A percentile compares a stretch with the other conserved stretches of the same genome.
Evolutionary conservation across 2,888 invertebrate genomes (phyloP).

Genomic region (Odontothrips loti): DNA sequence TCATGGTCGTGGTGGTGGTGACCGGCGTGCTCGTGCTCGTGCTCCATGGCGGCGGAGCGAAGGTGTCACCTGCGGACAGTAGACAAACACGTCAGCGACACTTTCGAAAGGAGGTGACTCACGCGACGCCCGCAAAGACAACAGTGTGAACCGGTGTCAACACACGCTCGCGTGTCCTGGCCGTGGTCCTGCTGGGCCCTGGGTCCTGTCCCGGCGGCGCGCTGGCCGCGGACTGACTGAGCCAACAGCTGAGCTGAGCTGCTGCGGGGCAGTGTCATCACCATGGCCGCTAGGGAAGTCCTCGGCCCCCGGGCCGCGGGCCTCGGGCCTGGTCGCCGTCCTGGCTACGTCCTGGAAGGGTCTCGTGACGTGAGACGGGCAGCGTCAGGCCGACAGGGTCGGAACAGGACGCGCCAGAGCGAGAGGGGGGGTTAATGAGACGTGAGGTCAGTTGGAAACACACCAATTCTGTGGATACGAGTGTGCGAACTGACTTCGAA

Average conservation of each 20-base stretch:
- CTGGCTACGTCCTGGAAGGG: neutral
- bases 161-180: too few relatives aligned
- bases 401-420: neutral
- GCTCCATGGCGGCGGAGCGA: slow-evolving; percentile 33
- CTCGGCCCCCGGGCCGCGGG: slow-evolving; percentile 68
- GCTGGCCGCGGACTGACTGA: too few relatives aligned
- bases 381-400: neutral
- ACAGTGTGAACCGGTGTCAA: too few relatives aligned
- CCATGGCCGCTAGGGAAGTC: slow-evolving; percentile 64
- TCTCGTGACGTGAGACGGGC: neutral
- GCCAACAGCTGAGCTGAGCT: too few relatives aligned
- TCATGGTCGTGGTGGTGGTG: slow-evolving; percentile 32
- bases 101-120: neutral
- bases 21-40: slow-evolving; percentile 32
- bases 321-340: slow-evolving; percentile 53
- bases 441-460: too few relatives aligned
- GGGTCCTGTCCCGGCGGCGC: too few relatives aligned
- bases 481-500: too few relatives aligned
- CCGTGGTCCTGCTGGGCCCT: too few relatives aligned
- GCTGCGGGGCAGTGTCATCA: too few relatives aligned
- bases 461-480: too few relatives aligned
- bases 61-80: neutral
- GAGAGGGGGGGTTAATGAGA: too few relatives aligned
- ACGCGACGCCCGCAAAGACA: too few relatives aligned
- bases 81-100: neutral